Percentiles rank a stretch among this genome's conserved stretches.
These are phyloP conservation scores for Melanerpes aurifrons DNA, from an alignment of 2,113 vertebrate species.

Conservation along the genomic window DNA sequence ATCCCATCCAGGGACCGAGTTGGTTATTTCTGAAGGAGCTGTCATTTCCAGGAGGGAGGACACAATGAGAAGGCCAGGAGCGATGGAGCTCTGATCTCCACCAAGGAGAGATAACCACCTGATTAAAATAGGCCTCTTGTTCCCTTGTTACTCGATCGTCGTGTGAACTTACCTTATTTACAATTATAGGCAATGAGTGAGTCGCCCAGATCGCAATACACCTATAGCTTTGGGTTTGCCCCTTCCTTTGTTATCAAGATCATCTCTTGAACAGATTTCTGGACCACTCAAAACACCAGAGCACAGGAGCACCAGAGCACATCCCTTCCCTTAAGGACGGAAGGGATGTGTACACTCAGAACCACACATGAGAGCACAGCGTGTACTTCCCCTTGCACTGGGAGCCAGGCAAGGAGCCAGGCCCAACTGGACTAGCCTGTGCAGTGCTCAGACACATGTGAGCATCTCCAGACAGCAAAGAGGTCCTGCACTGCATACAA, in stretches of 20 bases:
- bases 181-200: conserved; percentile 81
- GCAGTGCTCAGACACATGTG: background rate
- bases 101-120: conserved; percentile 88
- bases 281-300: background rate
- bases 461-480: background rate
- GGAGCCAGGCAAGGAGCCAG: background rate
- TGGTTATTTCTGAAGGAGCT: conserved; percentile 80
- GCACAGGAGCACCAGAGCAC: background rate
- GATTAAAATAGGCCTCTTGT: conserved; percentile 91
- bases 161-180: conserved; percentile 92
- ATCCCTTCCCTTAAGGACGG: fast-evolving
- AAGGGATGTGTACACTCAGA: background rate
- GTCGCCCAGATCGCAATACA: conserved; percentile 26
- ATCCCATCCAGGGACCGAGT: conserved; percentile 83
- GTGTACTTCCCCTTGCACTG: fast-evolving
- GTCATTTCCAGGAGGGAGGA: conserved; percentile 80
- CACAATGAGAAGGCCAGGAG: conserved; percentile 76
- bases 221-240: conserved; percentile 27
- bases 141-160: conserved; percentile 88
- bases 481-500: background rate
- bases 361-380: fast-evolving
- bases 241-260: background rate
- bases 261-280: background rate
- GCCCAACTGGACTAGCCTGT: background rate
- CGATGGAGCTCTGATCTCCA: conserved; percentile 87